These are phyloP conservation scores for Pygoscelis adeliae DNA, from an alignment of 2,113 vertebrate species.

Conservation along the genomic window DNA sequence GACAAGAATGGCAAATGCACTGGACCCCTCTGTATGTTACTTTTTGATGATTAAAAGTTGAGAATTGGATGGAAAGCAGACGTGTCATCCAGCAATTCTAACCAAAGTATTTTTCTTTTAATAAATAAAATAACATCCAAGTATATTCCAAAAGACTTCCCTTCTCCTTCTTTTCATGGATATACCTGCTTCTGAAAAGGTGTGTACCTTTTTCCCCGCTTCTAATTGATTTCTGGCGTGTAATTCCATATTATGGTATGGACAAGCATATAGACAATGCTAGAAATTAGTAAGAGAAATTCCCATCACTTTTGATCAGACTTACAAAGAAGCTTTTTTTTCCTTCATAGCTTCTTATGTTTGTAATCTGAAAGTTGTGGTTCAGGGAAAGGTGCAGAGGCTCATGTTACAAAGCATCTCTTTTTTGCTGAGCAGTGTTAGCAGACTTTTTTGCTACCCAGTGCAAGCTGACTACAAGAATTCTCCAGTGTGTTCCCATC, in stretches of 20 bases:
- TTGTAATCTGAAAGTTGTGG: neutral
- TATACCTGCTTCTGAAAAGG: neutral
- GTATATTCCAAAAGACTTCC: neutral
- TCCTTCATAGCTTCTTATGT: neutral
- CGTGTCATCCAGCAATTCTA: neutral
- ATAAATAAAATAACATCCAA: neutral
- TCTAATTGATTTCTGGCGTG: neutral
- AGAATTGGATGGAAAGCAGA: neutral
- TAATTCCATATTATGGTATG: neutral
- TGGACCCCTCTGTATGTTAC: neutral
- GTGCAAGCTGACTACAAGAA: neutral
- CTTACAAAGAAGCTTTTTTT: neutral
- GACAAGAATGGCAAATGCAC: neutral
- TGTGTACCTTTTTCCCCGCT: neutral
- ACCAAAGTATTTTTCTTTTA: neutral
- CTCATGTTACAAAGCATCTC: neutral
- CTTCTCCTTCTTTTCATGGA: neutral
- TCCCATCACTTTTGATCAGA: neutral
- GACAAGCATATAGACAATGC: neutral
- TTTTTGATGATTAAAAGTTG: neutral
- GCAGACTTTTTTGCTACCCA: neutral
- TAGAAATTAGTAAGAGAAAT: constrained; percentile 8
- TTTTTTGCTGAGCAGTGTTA: neutral
- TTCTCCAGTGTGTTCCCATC: neutral
- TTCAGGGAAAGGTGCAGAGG: neutral